phyloP scores from a whole-genome alignment of 1,140 invertebrate species.

The Drosophila asahinai region DNA sequence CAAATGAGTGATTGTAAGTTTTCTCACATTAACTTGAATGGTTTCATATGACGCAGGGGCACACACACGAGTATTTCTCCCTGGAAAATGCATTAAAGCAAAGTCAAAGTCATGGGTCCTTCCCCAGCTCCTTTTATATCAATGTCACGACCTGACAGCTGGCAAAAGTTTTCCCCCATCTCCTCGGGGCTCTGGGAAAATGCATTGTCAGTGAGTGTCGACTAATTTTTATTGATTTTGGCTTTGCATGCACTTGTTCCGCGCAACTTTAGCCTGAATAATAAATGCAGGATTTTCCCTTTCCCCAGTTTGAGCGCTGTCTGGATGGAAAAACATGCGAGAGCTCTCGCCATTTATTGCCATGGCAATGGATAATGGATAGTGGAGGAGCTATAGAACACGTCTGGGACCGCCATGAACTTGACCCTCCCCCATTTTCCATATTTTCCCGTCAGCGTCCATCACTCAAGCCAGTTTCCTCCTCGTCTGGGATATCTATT shows the following conservation, averaged over 20 bases:
- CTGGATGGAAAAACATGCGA: constrained; percentile 14
- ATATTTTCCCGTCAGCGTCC: background rate
- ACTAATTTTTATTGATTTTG: constrained; percentile 51
- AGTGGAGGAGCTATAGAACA: constrained; percentile 2
- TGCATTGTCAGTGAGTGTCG: constrained; percentile 43
- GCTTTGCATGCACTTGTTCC: constrained; percentile 33
- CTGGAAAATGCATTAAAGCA: constrained; percentile 36
- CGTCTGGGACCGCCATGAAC: constrained; percentile 17
- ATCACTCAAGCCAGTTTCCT: constrained; percentile 1
- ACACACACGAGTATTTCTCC: constrained; percentile 18
- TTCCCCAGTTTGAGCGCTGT: constrained; percentile 3
- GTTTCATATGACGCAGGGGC: constrained; percentile 19
- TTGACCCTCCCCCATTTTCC: constrained; percentile 12
- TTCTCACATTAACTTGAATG: constrained; percentile 32
- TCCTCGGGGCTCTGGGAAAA: background rate
- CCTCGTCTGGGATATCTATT: constrained; percentile 16
- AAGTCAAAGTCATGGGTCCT: constrained; percentile 39
- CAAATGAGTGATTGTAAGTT: constrained; percentile 18
- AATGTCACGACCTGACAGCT: constrained; percentile 42
- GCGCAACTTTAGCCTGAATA: constrained; percentile 26
- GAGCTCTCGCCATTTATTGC: constrained; percentile 26
- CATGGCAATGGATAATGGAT: constrained; percentile 9
- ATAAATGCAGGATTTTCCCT: constrained; percentile 19
- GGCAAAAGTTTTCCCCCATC: constrained; percentile 19
- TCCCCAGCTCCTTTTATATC: constrained; percentile 20